Evolutionary conservation across 2,113 vertebrate genomes (phyloP).

Genomic region (Pavo muticus): DNA sequence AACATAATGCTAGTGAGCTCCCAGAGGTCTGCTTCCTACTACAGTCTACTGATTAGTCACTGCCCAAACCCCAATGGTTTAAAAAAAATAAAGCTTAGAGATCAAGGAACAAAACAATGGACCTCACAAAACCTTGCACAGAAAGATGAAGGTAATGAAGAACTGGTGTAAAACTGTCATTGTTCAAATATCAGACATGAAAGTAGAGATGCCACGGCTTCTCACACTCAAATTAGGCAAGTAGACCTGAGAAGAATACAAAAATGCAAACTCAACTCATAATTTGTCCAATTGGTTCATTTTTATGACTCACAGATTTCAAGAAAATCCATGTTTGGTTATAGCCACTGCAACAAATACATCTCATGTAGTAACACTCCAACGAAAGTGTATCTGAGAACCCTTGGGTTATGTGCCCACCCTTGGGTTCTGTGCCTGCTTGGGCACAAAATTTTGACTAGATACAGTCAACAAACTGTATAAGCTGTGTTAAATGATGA

Average conservation of each 20-base stretch:
- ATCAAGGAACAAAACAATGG: background rate
- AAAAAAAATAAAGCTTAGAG: background rate
- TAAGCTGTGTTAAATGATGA: background rate
- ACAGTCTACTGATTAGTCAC: background rate
- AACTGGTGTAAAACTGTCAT: background rate
- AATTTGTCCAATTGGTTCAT: background rate
- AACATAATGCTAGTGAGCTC: background rate
- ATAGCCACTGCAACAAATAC: background rate
- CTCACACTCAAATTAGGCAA: background rate
- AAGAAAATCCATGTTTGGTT: background rate
- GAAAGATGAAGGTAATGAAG: background rate
- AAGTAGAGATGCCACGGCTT: background rate
- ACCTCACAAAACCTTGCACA: background rate
- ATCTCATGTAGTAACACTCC: background rate
- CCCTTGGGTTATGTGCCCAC: background rate
- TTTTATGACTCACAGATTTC: background rate
- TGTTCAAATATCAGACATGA: background rate
- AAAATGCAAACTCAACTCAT: background rate
- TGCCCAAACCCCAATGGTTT: background rate
- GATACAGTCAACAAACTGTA: background rate
- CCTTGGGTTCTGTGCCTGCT: background rate
- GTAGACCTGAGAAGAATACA: background rate
- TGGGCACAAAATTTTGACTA: background rate
- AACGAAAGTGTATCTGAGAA: background rate
- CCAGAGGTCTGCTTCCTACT: background rate